These are phyloP conservation scores for Dipodomys merriami DNA, from an alignment of 2,113 vertebrate genomes.

Conservation along the genomic window DNA sequence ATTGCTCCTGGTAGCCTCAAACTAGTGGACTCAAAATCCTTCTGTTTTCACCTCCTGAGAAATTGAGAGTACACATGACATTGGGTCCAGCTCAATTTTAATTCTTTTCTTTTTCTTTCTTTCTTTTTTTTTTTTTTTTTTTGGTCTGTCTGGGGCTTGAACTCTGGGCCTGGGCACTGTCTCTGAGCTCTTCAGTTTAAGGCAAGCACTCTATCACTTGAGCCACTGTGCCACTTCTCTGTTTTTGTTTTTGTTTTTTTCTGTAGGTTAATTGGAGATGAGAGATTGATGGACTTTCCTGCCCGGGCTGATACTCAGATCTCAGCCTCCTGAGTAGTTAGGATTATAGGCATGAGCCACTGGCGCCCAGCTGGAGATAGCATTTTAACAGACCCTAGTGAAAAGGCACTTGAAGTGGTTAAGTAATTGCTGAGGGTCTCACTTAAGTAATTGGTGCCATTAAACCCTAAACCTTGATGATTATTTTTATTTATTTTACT, in stretches of 20 bases:
- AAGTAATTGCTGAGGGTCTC: constrained; percentile 2
- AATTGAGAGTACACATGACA: background rate
- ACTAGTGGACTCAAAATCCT: background rate
- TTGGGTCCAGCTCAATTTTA: background rate
- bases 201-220: too few relatives aligned
- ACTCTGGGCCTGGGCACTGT: too few relatives aligned
- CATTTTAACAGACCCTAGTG: constrained; percentile 43
- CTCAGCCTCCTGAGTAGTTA: too few relatives aligned
- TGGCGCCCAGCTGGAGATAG: too few relatives aligned
- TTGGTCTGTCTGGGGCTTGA: too few relatives aligned
- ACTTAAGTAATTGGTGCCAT: background rate
- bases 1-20: background rate
- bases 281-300: too few relatives aligned
- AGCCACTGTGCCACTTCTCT: too few relatives aligned
- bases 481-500: background rate
- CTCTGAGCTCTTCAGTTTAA: too few relatives aligned
- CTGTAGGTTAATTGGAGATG: background rate
- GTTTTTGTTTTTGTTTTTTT: background rate
- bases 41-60: background rate
- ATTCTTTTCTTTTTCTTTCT: background rate
- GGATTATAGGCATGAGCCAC: too few relatives aligned
- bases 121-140: too few relatives aligned
- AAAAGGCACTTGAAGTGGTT: constrained; percentile 8
- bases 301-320: too few relatives aligned
- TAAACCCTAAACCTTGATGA: background rate